Evolutionary conservation across 2,888 invertebrate species (phyloP), one percentile per base, ranked within the genome.

Genomic region (Stramonita haemastoma): DNA sequence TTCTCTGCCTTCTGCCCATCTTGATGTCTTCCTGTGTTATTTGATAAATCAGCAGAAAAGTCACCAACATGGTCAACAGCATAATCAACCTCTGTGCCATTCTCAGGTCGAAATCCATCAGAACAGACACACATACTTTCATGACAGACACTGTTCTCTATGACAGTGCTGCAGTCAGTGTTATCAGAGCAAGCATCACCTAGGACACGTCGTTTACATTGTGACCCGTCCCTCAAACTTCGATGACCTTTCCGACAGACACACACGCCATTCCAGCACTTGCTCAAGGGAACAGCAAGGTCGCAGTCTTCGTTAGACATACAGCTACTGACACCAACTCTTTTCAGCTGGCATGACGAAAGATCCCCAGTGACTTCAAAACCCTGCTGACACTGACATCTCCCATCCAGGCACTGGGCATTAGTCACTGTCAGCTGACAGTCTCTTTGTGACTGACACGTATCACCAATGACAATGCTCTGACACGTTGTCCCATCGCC

Each of bases 391-490:
- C 89, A 89, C 56, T 73, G 70, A 32, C 89, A 89, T n/a, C 26
- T 46, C 17, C 85, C 85, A 2, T 73, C 26, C 46, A 26, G 5
- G 85, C 94, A 93, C 36, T 87, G 86, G 89, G 93, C 93, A 87
- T 91, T 90, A 70, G 88, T 86, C 15, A 93, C 91, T 6, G 93
- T 92, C 19, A 89, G 90, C 29, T 89, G 86, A 73, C 94, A 94
- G 88, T 94, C 94, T 29, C 36, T 57, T 46, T 66, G 70, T 22
- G 84, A 22, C 4, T 17, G 77, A 84, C 91, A 91, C 29, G 26
- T 22, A 85, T 91, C 91, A 26, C 91, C 88, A 6, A 89, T 60
- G 11, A 13, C 22, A 19, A 83, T 84, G 0, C 34, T 73, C 73
- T 56, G 22, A 32, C 89, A 89, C 29, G 36, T 19, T 19, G 56